Evolutionary conservation across 2,797 vertebrate genomes (phyloP), one percentile per base, ranked within the genome.

Genomic region (Halcyon leucocephala): DNA sequence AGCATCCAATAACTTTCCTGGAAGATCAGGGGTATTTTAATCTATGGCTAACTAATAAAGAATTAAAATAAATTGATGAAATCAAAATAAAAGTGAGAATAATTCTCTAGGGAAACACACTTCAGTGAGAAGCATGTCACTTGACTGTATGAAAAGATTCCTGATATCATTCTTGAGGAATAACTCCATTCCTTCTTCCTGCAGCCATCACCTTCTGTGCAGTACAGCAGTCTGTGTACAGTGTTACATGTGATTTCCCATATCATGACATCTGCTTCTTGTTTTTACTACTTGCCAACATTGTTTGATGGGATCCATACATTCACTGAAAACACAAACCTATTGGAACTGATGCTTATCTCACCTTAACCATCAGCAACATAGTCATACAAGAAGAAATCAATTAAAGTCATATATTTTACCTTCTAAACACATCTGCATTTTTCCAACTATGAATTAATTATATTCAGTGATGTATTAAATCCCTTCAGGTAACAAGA

Each of bases 1-100:
- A 89, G 86, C 22, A 11, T 65, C 44, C 64, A 62, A 25, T 37
- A 88, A 35, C 65, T 96, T 96, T 81, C 78, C 84, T 90, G 71
- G 72, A 92, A 96, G 65, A 70, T 67, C 61, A 93, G 57, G 82
- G 61, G 66, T 65, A 89, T 81, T 94, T 95, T 93, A 65, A 62
- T 81, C 71, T 78, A 87, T 42, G 74, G 20, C 80, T 90, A 91
- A 69, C 66, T 91, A 96, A 93, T 55, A 94, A 93, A 92, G 31
- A 88, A 94, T 96, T 94, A 86, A 81, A 82, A 79, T 37, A 82
- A 85, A 80, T 76, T 73, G 25, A 12, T 87, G 31, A 67, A 54
- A 65, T 83, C 18, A 65, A 94, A 96, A 95, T 67, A 93, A 85
- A 86, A 70, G 8, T 24, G 94, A 51, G n/a, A 73, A 76, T 81